Evolutionary conservation across 2,888 invertebrate genomes (phyloP).

Genomic region (Cyclophora albipunctata): DNA sequence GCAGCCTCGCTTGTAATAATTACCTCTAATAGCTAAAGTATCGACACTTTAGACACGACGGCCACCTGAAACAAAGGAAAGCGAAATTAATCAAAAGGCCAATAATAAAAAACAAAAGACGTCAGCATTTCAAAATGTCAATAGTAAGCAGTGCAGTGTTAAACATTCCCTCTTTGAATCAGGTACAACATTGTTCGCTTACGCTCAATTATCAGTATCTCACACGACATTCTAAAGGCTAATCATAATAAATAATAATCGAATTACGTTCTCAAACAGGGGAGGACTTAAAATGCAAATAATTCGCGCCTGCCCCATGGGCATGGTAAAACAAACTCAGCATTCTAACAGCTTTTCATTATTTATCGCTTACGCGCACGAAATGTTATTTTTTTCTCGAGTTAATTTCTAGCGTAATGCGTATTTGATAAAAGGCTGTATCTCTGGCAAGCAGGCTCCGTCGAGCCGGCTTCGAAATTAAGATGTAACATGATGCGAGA

Average conservation of each 20-base stretch:
- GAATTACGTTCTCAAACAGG: constrained; percentile 56
- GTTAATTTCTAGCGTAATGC: constrained; percentile 72
- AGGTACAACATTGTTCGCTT: no score
- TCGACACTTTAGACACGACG: constrained; percentile 55
- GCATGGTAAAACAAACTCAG: constrained; percentile 67
- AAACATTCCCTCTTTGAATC: no score
- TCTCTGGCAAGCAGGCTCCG: constrained; percentile 71
- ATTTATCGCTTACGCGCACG: constrained; percentile 66
- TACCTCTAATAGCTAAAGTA: constrained; percentile 30
- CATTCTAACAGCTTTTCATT: constrained; percentile 66
- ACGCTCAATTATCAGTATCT: not conserved
- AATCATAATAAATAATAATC: constrained; percentile 38
- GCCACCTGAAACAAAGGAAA: constrained; percentile 76
- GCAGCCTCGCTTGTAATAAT: not conserved
- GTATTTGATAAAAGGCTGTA: constrained; percentile 74
- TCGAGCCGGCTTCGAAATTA: constrained; percentile 74
- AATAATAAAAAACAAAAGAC: constrained; percentile 56
- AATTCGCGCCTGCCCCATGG: constrained; percentile 61
- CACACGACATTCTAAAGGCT: constrained; percentile 2
- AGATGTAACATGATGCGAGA: constrained; percentile 78
- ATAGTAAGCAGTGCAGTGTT: no score
- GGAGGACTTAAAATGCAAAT: constrained; percentile 64
- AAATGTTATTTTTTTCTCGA: constrained; percentile 55
- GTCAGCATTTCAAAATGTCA: constrained; percentile 8
- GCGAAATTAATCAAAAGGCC: constrained; percentile 75